These are phyloP conservation scores for Sweltsa coloradensis DNA, from an alignment of 1,140 invertebrate genomes.

Conservation along the genomic window DNA sequence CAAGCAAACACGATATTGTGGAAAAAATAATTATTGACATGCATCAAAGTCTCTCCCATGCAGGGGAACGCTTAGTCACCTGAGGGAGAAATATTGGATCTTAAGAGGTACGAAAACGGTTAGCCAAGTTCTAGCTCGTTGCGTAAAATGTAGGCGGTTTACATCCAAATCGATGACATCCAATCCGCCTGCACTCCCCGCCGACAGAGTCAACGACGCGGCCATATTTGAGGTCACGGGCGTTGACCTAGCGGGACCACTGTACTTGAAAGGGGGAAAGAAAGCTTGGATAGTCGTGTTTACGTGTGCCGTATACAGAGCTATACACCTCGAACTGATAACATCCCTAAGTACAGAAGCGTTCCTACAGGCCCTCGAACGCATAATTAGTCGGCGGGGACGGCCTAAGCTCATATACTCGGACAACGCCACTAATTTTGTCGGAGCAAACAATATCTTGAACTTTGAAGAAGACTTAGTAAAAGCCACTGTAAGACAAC, in stretches of 20 bases:
- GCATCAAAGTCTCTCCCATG: no score
- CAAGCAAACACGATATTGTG: no score
- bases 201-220: conserved; percentile 20
- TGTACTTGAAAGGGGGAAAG: conserved; percentile 18
- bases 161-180: no score
- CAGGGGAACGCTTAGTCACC: no score
- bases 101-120: no score
- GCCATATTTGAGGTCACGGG: conserved; percentile 23
- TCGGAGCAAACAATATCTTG: conserved; percentile 18
- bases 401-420: conserved; percentile 21
- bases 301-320: conserved; percentile 27
- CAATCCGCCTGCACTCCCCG: no score
- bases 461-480: no score
- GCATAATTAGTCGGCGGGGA: conserved; percentile 29
- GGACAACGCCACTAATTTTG: conserved; percentile 30
- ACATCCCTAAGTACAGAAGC: conserved; percentile 24
- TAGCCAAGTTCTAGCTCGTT: no score
- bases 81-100: no score
- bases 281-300: conserved; percentile 27
- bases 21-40: no score
- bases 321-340: conserved; percentile 30
- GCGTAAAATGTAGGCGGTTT: no score
- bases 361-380: conserved; percentile 25
- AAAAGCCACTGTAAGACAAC: no score
- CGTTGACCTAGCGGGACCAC: conserved; percentile 24